These are phyloP conservation scores for Emydoidea blandingii DNA, from an alignment of 2,797 vertebrate species.

Conservation along the genomic window DNA sequence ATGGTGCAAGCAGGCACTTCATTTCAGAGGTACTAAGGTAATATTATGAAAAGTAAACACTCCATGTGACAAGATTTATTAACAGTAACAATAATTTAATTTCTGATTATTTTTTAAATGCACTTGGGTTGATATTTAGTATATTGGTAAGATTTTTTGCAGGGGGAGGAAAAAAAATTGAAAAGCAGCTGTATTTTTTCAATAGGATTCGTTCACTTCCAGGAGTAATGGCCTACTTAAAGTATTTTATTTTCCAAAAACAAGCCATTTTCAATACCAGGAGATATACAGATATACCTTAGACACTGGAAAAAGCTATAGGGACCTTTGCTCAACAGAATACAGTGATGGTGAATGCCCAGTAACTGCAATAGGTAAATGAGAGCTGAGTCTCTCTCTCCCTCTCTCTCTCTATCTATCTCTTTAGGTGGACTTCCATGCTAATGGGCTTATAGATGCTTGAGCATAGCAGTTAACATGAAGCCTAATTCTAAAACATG, in stretches of 20 bases:
- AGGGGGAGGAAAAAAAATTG: background rate
- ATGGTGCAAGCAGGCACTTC: background rate
- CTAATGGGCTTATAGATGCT: background rate
- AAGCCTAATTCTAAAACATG: background rate
- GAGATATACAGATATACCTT: background rate
- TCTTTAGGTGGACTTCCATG: fast-evolving
- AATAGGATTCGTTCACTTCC: background rate
- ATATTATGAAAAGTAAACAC: fast-evolving
- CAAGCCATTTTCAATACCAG: background rate
- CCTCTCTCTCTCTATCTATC: no score
- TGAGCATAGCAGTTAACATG: background rate
- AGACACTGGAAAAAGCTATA: background rate
- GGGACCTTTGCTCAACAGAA: background rate
- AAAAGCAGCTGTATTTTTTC: background rate
- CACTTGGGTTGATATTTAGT: background rate
- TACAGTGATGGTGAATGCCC: background rate
- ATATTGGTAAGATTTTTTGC: background rate
- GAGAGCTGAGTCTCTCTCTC: background rate
- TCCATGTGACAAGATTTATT: fast-evolving
- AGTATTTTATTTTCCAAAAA: background rate
- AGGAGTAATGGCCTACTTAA: background rate
- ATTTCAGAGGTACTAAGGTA: background rate
- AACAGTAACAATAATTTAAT: background rate
- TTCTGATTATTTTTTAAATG: background rate
- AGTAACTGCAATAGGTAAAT: background rate